phyloP scores from a whole-genome alignment of 2,113 vertebrate species.

The Dromiciops gliroides region DNA sequence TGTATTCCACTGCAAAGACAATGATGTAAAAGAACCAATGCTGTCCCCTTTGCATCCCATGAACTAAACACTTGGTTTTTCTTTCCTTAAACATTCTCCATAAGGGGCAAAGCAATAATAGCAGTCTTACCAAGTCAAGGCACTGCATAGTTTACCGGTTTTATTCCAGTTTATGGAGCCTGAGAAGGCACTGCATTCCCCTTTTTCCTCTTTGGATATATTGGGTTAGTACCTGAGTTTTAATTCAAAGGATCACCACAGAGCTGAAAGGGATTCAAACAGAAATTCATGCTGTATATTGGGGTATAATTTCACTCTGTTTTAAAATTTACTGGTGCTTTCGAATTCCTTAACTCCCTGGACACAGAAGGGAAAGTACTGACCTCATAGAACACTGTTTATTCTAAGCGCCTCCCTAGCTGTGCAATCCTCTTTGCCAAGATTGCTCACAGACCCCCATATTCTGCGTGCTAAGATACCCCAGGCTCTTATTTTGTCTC shows the following conservation, averaged over 20 bases:
- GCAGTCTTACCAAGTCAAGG: neutral
- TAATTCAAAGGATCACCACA: neutral
- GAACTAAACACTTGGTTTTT: neutral
- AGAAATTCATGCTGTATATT: neutral
- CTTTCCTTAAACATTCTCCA: neutral
- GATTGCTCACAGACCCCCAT: no score
- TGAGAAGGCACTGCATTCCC: neutral
- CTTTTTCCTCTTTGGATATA: neutral
- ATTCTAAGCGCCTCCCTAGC: neutral
- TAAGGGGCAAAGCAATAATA: neutral
- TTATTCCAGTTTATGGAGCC: neutral
- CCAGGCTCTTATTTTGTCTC: no score
- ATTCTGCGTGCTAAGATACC: no score
- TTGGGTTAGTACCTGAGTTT: neutral
- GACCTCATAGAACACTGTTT: neutral
- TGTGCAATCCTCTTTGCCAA: neutral
- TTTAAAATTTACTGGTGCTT: neutral
- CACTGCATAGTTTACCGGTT: neutral
- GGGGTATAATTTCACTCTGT: neutral
- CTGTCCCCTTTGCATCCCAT: neutral
- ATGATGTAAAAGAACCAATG: neutral
- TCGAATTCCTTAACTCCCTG: neutral
- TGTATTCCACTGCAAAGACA: neutral
- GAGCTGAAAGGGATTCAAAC: neutral
- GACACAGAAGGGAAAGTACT: no score